These are phyloP conservation scores for Ferdinandea cuprea DNA, from an alignment of 2,888 invertebrate species.

Conservation along the genomic window DNA sequence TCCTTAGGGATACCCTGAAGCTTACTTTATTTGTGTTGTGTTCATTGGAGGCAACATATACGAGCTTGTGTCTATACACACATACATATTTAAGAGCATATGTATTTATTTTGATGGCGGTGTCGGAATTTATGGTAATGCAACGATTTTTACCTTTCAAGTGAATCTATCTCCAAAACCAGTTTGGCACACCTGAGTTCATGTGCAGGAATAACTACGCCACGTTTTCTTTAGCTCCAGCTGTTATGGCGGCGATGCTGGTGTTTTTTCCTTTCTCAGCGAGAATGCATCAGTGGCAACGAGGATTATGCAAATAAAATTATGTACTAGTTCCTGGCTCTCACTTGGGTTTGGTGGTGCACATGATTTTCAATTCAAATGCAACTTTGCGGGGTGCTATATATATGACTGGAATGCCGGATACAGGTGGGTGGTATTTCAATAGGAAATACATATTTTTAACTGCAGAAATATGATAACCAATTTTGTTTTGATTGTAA, in stretches of 20 bases:
- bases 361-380: conserved; percentile 74
- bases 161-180: conserved; percentile 69
- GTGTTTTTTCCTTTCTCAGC: conserved; percentile 71
- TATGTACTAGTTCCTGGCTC: conserved; percentile 71
- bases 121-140: conserved; percentile 72
- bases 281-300: conserved; percentile 72
- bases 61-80: conserved; percentile 14
- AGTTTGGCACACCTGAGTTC: conserved; percentile 70
- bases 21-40: conserved; percentile 50
- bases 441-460: conserved; percentile 33
- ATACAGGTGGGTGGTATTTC: conserved; percentile 7
- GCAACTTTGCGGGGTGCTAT: conserved; percentile 32
- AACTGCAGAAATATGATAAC: conserved; percentile 54
- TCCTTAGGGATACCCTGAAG: conserved; percentile 52
- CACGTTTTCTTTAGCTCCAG: conserved; percentile 49
- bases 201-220: conserved; percentile 61
- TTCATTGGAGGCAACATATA: conserved; percentile 1
- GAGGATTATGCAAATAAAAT: conserved; percentile 74
- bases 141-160: conserved; percentile 74
- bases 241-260: conserved; percentile 56
- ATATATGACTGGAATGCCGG: not conserved
- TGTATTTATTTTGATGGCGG: conserved; percentile 56
- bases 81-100: not conserved
- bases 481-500: conserved; percentile 52
- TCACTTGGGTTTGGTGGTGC: conserved; percentile 62